phyloP scores from a whole-genome alignment of 2,113 vertebrate species.

The Microcebus tavaratra region DNA sequence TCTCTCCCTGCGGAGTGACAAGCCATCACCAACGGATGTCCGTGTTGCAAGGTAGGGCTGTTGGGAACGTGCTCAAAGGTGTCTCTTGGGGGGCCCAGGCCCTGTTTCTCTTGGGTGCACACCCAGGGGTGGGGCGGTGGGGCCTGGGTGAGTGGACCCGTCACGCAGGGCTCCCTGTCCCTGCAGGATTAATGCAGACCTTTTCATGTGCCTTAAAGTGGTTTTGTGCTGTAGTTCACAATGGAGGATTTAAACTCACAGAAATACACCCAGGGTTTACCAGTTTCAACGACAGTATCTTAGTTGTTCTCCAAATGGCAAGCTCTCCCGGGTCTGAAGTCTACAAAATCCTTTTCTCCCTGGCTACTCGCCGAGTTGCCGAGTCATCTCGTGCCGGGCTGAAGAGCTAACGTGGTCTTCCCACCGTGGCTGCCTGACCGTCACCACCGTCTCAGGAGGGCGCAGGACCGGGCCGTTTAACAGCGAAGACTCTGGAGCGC shows the following conservation, averaged over 20 bases:
- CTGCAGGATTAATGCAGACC: fast-evolving
- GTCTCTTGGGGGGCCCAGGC: fast-evolving
- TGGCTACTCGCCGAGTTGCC: fast-evolving
- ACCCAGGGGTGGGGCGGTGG: too few relatives aligned
- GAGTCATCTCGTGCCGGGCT: background rate
- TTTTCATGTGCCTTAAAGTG: too few relatives aligned
- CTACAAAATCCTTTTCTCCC: background rate
- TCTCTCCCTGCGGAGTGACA: fast-evolving
- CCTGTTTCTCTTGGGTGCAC: background rate
- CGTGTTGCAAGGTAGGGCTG: fast-evolving
- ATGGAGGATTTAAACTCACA: background rate
- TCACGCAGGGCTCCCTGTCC: background rate
- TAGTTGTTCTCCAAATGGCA: background rate
- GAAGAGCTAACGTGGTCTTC: background rate
- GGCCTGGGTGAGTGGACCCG: fast-evolving
- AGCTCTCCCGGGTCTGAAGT: background rate
- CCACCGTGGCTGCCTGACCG: background rate
- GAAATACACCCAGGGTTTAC: background rate
- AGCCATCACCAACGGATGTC: fast-evolving
- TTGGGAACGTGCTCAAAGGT: fast-evolving
- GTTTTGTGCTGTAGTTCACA: background rate
- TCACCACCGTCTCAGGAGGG: too few relatives aligned
- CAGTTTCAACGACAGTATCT: background rate
- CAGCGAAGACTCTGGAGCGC: fast-evolving
- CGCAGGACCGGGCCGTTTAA: fast-evolving